phyloP scores from a whole-genome alignment of 53 echinoderm and acorn worm species.

The Mesocentrotus franciscanus region DNA sequence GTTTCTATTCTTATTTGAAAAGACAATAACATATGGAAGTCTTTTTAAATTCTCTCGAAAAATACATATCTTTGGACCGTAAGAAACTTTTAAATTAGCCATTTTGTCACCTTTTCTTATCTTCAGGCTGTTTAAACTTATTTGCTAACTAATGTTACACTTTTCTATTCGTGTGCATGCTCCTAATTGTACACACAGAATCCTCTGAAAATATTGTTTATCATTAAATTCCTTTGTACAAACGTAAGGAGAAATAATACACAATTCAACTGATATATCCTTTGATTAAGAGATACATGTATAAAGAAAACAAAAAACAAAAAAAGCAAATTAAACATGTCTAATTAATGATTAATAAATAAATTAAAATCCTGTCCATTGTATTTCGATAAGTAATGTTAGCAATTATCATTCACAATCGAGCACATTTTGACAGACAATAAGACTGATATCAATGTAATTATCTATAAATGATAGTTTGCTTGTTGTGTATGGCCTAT shows the following conservation, averaged over 20 bases:
- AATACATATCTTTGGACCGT: no score
- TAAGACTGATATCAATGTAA: background rate
- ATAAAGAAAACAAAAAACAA: no score
- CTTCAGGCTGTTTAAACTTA: no score
- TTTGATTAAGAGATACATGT: background rate
- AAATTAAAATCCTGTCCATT: background rate
- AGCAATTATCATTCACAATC: background rate
- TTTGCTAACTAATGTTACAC: background rate
- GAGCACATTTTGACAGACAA: background rate
- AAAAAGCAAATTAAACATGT: background rate
- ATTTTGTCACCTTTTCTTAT: no score
- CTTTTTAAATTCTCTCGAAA: no score
- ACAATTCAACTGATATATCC: background rate
- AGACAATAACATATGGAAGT: no score
- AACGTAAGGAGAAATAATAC: background rate
- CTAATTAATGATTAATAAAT: background rate
- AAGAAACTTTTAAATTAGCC: no score
- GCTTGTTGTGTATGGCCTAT: background rate
- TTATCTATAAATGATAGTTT: background rate
- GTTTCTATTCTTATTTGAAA: no score
- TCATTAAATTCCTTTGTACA: background rate
- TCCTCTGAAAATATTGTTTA: background rate
- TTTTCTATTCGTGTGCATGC: background rate
- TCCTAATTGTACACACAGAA: background rate
- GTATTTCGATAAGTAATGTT: background rate